phyloP scores from a whole-genome alignment of 2,113 vertebrate genomes.

The Ptilonorhynchus violaceus region DNA sequence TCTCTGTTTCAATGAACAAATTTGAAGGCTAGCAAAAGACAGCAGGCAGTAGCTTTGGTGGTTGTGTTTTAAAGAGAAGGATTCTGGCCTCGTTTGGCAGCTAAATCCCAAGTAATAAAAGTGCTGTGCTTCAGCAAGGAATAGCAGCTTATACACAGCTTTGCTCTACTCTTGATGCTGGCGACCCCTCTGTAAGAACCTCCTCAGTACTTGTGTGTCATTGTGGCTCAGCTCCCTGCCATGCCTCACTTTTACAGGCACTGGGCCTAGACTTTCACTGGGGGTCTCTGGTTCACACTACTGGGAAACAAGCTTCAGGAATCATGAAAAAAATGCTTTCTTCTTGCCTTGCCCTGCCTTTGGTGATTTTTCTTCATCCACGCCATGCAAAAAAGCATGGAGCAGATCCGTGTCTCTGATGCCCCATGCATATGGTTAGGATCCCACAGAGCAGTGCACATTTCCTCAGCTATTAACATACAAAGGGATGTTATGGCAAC shows the following conservation, averaged over 20 bases:
- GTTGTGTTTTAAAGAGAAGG: background rate
- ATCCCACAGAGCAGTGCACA: rapidly evolving
- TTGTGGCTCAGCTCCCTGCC: background rate
- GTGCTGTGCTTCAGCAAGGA: background rate
- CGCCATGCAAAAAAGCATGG: rapidly evolving
- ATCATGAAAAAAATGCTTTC: rapidly evolving
- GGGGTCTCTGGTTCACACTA: background rate
- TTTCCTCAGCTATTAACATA: background rate
- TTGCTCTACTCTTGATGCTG: background rate
- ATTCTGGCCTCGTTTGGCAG: background rate
- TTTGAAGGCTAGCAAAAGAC: background rate
- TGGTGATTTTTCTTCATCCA: background rate
- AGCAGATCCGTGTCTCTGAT: background rate
- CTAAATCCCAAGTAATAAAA: background rate
- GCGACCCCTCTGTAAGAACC: background rate
- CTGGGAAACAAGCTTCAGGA: background rate
- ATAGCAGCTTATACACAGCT: background rate
- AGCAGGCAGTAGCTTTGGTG: background rate
- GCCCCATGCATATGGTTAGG: background rate
- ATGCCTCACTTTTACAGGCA: background rate
- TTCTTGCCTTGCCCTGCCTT: background rate
- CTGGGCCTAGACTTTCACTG: background rate
- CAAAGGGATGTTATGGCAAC: background rate
- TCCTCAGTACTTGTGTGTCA: background rate
- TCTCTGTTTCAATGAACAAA: background rate